phyloP scores from a whole-genome alignment of 2,888 invertebrate species.

The Diarsia rubi region DNA sequence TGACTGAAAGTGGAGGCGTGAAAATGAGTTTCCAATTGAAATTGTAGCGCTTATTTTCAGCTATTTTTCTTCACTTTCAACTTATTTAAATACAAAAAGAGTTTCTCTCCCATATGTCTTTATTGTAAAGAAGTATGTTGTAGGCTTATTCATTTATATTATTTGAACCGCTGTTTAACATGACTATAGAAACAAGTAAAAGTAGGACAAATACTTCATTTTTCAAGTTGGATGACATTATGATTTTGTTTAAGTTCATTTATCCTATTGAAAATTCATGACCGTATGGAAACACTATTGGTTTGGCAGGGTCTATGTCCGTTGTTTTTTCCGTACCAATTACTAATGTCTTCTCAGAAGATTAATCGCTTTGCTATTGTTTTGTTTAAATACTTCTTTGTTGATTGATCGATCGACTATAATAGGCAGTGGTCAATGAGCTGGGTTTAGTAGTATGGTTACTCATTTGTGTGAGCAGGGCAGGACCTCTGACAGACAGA shows the following conservation, averaged over 20 bases:
- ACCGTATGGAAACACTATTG: slow-evolving; percentile 22
- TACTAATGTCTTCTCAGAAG: slow-evolving; percentile 57
- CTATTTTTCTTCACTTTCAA: slow-evolving; percentile 13
- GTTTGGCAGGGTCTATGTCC: slow-evolving; percentile 49
- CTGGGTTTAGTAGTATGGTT: neutral
- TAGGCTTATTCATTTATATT: slow-evolving; percentile 23
- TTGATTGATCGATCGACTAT: slow-evolving; percentile 73
- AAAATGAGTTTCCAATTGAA: slow-evolving; percentile 24
- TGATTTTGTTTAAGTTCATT: slow-evolving; percentile 47
- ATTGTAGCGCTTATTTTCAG: neutral
- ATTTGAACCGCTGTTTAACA: slow-evolving; percentile 20
- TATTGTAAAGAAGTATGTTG: slow-evolving; percentile 15
- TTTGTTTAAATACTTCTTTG: slow-evolving; percentile 64
- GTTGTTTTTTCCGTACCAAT: slow-evolving; percentile 47
- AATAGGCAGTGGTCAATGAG: slow-evolving; percentile 33
- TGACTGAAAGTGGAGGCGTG: slow-evolving; percentile 8
- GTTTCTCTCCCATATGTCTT: slow-evolving; percentile 8
- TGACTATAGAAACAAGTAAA: slow-evolving; percentile 1
- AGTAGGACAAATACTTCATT: slow-evolving; percentile 48
- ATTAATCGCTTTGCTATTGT: slow-evolving; percentile 69
- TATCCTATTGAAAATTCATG: slow-evolving; percentile 22
- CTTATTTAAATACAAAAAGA: neutral
- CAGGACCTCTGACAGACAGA: slow-evolving; percentile 3
- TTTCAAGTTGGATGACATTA: slow-evolving; percentile 36
- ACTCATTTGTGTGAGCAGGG: neutral